Evolutionary conservation across 2,888 invertebrate genomes (phyloP), one percentile per base, ranked within the genome.

Genomic region (Tortrix viridana): DNA sequence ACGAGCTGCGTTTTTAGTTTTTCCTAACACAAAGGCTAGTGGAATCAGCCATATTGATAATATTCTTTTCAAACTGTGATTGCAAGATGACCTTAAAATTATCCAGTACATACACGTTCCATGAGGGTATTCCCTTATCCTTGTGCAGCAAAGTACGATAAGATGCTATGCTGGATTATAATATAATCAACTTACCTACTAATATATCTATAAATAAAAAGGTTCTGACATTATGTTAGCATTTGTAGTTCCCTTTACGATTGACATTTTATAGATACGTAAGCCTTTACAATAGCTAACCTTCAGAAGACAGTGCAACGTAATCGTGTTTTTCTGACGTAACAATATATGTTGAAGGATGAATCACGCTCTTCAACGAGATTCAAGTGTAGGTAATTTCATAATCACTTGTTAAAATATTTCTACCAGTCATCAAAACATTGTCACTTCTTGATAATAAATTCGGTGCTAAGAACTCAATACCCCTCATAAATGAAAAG

Each of bases 151-250:
- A 26, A 26, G 26, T 12, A 12, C 2, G 9, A 7, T 26, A 1
- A 32, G 12, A 32, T 3, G 32, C 12, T 32, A n/a, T 32, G 26
- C 9, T 26, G 32, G n/a, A n/a, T 32, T 1, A 32, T 32, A 12
- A 7, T 22, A 22, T 22, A 22, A 22, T 3, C 26, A 32, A 32
- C 32, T 32, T 32, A 32, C 14, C 22, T 14, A 41, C 23, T n/a
- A 43, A 20, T 59, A 26, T 19, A 44, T 59, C 43, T 19, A 43
- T 50, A 23, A 43, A 49, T 50, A 50, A 22, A 22, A 22, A 61
- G 50, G 50, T 50, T 50, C 46, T 57, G 56, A 62, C 62, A 56
- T 62, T 62, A 57, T n/a, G 62, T 57, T 62, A 62, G 38, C 55
- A 56, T 57, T 62, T 62, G 38, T 43, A 46, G 59, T 38, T 57